phyloP scores from a whole-genome alignment of 2,113 vertebrate species.

The Melanerpes formicivorus region DNA sequence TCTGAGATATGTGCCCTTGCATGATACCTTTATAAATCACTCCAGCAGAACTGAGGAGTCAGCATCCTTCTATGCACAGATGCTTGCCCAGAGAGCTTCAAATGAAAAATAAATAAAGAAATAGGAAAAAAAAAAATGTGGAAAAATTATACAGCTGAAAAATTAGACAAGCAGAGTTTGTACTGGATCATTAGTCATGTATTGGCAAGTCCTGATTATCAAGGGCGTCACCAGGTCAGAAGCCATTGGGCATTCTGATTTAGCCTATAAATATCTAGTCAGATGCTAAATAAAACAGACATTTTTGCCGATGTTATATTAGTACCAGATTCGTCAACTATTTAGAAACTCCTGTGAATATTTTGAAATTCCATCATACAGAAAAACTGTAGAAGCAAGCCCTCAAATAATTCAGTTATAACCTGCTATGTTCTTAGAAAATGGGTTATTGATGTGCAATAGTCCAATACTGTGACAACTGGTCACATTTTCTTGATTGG shows the following conservation, averaged over 20 bases:
- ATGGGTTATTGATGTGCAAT: not conserved
- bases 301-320: not conserved
- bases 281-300: not conserved
- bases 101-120: not conserved
- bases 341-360: not conserved
- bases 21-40: conserved; percentile 44
- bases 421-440: not conserved
- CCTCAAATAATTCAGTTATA: not conserved
- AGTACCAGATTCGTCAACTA: not conserved
- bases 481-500: not conserved
- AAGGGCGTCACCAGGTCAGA: conserved; percentile 22
- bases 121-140: not conserved
- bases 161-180: conserved; percentile 27
- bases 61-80: conserved; percentile 50
- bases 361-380: not conserved
- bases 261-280: not conserved
- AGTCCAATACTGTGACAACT: not conserved
- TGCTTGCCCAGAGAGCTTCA: conserved; percentile 34
- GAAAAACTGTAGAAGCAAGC: not conserved
- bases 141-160: conserved; percentile 17
- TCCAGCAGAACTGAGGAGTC: not conserved
- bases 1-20: not conserved
- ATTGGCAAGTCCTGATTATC: conserved; percentile 12
- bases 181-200: conserved; percentile 19
- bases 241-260: not conserved